A percentile compares a stretch with the other conserved stretches of the same genome.
phyloP scores from a whole-genome alignment of 2,888 invertebrate genomes.

The Pseudococcus jackbeardsleyi region DNA sequence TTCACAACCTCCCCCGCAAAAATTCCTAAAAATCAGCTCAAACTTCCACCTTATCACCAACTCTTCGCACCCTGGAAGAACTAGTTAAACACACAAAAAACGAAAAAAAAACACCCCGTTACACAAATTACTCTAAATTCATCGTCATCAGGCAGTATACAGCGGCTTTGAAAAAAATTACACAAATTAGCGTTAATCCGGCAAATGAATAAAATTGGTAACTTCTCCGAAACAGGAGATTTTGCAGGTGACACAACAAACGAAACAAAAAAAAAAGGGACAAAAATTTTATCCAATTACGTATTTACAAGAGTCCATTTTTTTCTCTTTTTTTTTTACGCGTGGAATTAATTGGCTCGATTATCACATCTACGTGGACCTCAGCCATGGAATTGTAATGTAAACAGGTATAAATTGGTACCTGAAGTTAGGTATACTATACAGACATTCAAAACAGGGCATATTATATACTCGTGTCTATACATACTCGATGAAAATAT shows the following conservation, averaged over 20 bases:
- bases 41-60: neutral
- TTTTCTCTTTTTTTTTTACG: neutral
- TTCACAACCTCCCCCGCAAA: too few relatives aligned
- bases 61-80: neutral
- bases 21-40: too few relatives aligned
- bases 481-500: conserved; percentile 1
- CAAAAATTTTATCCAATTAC: neutral
- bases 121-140: conserved; percentile 1
- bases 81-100: neutral
- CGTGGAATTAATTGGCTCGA: conserved; percentile 31
- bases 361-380: conserved; percentile 52
- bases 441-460: neutral
- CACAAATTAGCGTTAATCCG: neutral
- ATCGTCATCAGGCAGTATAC: neutral
- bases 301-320: neutral
- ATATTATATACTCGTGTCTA: neutral
- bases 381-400: conserved; percentile 51
- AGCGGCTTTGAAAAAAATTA: neutral
- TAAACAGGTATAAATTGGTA: neutral
- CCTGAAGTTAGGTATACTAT: too few relatives aligned
- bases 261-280: neutral
- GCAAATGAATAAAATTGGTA: conserved; percentile 39
- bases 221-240: conserved; percentile 21
- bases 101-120: neutral
- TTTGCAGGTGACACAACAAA: neutral